phyloP scores from a whole-genome alignment of 1,140 invertebrate species.

The Drosophila watanabei region DNA sequence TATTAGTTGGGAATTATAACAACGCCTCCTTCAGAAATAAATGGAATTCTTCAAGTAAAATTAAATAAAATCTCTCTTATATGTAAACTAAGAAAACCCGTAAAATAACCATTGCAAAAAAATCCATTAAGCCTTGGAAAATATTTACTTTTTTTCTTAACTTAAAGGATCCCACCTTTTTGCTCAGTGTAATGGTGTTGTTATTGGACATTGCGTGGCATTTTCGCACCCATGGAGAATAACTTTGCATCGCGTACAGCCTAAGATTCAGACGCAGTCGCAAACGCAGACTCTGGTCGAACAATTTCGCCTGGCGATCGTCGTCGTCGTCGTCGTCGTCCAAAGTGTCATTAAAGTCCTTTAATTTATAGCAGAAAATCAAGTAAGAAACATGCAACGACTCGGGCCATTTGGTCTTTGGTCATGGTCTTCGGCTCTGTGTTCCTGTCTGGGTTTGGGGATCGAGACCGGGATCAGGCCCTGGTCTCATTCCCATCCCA shows the following conservation, averaged over 20 bases:
- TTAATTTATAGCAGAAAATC: conserved; percentile 84
- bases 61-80: not conserved
- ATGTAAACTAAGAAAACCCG: not conserved
- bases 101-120: not conserved
- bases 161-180: accelerated
- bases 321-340: conserved; percentile 64
- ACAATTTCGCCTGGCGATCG: conserved; percentile 78
- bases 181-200: conserved; percentile 23
- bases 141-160: too few species aligned
- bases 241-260: conserved; percentile 43
- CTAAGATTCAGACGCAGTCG: conserved; percentile 45
- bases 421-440: conserved; percentile 54
- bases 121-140: too few species aligned
- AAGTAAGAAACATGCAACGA: conserved; percentile 83
- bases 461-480: conserved; percentile 20
- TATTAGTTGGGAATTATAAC: too few species aligned
- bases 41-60: not conserved
- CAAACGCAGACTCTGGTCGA: conserved; percentile 45
- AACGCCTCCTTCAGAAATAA: not conserved
- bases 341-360: conserved; percentile 84
- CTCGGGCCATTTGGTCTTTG: conserved; percentile 60
- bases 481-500: conserved; percentile 29
- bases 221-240: conserved; percentile 80
- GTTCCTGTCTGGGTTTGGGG: conserved; percentile 30
- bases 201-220: conserved; percentile 76